A percentile compares a stretch with the other conserved stretches of the same genome.
Evolutionary conservation across 2,888 invertebrate genomes (phyloP).

Genomic region (Agrotis exclamationis): DNA sequence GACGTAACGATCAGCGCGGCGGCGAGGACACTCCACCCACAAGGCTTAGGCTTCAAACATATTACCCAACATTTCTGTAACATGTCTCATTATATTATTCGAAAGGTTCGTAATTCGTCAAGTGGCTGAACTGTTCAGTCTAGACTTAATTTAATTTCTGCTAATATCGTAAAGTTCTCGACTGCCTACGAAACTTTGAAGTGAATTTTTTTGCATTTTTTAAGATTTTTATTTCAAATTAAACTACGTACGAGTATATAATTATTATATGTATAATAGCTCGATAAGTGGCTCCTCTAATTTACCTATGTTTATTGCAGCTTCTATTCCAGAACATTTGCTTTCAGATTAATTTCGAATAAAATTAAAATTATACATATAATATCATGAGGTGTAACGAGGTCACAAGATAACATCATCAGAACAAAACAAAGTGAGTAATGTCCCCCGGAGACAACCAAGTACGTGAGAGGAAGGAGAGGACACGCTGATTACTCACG

Average conservation of each 20-base stretch:
- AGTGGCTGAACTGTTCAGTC: neutral
- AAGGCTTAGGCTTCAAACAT: neutral
- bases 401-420: slow-evolving; percentile 23
- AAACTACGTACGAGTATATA: too few species aligned
- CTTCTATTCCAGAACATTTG: too few species aligned
- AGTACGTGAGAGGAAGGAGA: neutral
- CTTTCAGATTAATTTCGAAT: too few species aligned
- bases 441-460: slow-evolving; percentile 46
- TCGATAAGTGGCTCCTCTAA: too few species aligned
- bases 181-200: slow-evolving; percentile 2
- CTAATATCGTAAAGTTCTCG: neutral
- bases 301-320: too few species aligned
- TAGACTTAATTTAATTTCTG: neutral
- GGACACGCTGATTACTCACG: slow-evolving; percentile 45
- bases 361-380: too few species aligned
- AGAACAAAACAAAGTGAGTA: slow-evolving; percentile 54
- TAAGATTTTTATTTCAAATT: too few species aligned
- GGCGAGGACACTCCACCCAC: too few species aligned
- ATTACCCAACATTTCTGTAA: neutral
- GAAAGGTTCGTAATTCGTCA: neutral
- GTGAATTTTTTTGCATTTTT: neutral
- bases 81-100: slow-evolving; percentile 5
- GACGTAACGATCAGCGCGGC: slow-evolving; percentile 11
- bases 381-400: neutral
- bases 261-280: too few species aligned